Base-by-base conservation (phyloP, 2,888 invertebrate species). In the Oegoconia quadripuncta region DNA sequence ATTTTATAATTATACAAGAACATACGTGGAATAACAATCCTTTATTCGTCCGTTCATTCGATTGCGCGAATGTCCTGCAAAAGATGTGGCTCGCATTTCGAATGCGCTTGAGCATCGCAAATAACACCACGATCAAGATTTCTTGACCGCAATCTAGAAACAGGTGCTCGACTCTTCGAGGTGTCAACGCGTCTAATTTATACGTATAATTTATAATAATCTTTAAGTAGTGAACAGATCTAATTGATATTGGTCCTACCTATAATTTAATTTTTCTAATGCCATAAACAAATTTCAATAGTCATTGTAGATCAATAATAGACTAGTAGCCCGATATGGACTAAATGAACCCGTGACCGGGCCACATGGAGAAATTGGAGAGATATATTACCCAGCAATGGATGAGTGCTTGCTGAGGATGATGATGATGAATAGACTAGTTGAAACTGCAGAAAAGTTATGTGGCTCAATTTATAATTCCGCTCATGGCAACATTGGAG, bases 121-220 rank as follows among this genome's bases (percentile, higher is more conserved):
- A 33, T 36, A 51, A 50, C 58, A 61, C 53, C 52, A 64, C 54
- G 59, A 75, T 75, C 73, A 71, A 74, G 78, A 80, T 79, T 71
- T 70, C 69, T 74, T 68, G 76, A 69, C 68, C 78, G 73, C 74
- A 77, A 76, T 80, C 77, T 71, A 75, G 64, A 75, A 81, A 80
- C 82, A 81, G 82, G 81, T 82, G 82, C 68, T 62, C 45, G 44
- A 50, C 57, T 52, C 52, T 49, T 45, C 42, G 47, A 39, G 28
- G 38, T 35, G 44, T 26, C 41, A 42, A 46, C 39, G 44, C 37
- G 39, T 46, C 39, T 41, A 31, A 27, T 38, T 31, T 8, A 28
- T 29, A 35, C 32, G 32, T 37, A 34, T 34, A 34, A 16, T 14
- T 34, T 34, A n/a, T 16, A 34, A 27, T 13, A 7, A 13, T 12